Evolutionary conservation across 2,888 invertebrate species (phyloP), one percentile per base, ranked within the genome.

Genomic region (Temnothorax ravouxi): DNA sequence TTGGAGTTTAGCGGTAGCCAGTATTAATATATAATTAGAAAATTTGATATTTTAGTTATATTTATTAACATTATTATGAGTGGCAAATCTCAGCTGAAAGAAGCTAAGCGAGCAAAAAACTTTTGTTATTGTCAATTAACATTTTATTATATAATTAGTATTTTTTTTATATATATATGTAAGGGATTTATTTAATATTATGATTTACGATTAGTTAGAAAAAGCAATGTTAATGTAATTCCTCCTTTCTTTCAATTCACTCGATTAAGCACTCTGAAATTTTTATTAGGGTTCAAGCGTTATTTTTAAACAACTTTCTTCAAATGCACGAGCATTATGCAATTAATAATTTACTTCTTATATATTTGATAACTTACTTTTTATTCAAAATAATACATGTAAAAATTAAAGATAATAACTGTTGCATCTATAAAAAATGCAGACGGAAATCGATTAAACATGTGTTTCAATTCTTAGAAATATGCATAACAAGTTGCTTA

Each of bases 31-130:
- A 9, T 29, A 41, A n/a, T 79, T 67, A 44, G 1, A n/a, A 47
- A 18, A 11, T 38, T 25, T 13, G 9, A 54, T 67, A 6, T 41
- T 29, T 38, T 18, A 8, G 21, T 66, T 41, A n/a, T 41, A 34
- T 15, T 67, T 66, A 29, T 77, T 56, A 44, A 5, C 21, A 15
- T 38, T n/a, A 59, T 59, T 47, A 56, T 50, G 18, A 44, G 18
- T 38, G 34, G 79, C 38, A 59, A 79, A 47, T 72, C 47, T 29
- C 6, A 72, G 72, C 59, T 34, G 59, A 21, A 13, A 59, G 41
- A 11, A 47, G 66, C 56, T 21, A 56, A 47, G 69, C 59, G 0
- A 80, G 59, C 59, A 47, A 44, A 13, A 69, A n/a, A 18, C 44
- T 15, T 38, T 6, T 34, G 5, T 8, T 59, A 18, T 71, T 59